phyloP scores from a whole-genome alignment of 2,113 vertebrate species.

The Gopherus flavomarginatus region DNA sequence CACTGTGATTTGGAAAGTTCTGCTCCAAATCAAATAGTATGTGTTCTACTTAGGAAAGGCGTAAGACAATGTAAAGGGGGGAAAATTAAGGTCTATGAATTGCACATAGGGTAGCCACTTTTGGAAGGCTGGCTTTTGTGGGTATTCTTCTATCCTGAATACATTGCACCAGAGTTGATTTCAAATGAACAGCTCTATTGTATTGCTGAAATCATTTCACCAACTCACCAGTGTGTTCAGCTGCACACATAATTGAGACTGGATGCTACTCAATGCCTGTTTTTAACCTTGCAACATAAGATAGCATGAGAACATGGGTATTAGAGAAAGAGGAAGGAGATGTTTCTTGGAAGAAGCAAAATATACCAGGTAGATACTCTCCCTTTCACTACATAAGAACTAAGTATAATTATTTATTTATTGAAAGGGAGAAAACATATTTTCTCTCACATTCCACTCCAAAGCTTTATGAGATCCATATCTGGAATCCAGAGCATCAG shows the following conservation, averaged over 20 bases:
- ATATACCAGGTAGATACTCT: background rate
- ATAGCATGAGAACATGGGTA: slow-evolving; percentile 1
- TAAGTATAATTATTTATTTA: slow-evolving; percentile 38
- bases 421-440: background rate
- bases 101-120: background rate
- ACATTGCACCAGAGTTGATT: slow-evolving; percentile 31
- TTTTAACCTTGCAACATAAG: background rate
- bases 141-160: slow-evolving; percentile 14
- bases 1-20: background rate
- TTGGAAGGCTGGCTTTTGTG: background rate
- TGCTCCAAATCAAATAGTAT: background rate
- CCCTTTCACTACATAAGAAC: background rate
- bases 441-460: background rate
- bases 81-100: background rate
- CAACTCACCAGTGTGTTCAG: slow-evolving; percentile 32
- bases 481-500: slow-evolving; percentile 76
- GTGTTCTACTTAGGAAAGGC: background rate
- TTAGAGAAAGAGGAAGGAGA: background rate
- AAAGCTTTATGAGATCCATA: slow-evolving; percentile 67
- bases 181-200: slow-evolving; percentile 53
- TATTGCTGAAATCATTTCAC: slow-evolving; percentile 64
- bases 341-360: slow-evolving; percentile 27
- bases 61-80: background rate
- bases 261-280: background rate
- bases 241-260: background rate